These are phyloP conservation scores for Pseudotriccus pelzelni DNA, from an alignment of 2,797 vertebrate genomes.

Conservation along the genomic window DNA sequence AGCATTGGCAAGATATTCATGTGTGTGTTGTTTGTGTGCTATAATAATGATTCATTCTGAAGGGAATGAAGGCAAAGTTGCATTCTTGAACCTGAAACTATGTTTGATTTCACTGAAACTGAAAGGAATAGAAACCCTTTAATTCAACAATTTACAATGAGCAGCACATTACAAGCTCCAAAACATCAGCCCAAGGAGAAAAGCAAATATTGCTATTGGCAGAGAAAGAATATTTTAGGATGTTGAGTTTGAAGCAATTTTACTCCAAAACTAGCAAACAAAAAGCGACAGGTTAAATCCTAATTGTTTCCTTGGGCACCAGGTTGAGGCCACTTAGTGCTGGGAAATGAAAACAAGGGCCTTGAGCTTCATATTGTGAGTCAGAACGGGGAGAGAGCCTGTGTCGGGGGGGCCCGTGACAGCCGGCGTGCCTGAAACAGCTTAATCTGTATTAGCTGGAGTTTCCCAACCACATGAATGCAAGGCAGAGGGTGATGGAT, in stretches of 20 bases:
- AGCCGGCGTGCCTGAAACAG: fast-evolving
- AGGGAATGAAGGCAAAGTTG: neutral
- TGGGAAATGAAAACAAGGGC: neutral
- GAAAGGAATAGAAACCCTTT: neutral
- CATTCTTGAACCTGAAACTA: neutral
- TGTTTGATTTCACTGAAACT: neutral
- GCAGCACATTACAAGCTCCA: neutral
- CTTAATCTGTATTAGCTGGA: neutral
- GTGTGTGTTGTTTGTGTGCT: neutral
- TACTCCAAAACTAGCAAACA: neutral
- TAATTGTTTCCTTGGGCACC: neutral
- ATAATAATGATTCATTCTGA: neutral
- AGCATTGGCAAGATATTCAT: neutral
- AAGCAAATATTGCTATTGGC: neutral
- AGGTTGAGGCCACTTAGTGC: neutral
- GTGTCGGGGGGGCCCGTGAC: fast-evolving
- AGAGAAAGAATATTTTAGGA: neutral
- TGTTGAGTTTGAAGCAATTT: neutral
- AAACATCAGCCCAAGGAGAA: neutral
- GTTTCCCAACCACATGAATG: neutral
- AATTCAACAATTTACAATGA: neutral
- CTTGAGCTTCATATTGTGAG: neutral
- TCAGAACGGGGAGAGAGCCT: fast-evolving
- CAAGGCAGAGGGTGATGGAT: neutral
- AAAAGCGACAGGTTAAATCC: constrained; percentile 14